Evolutionary conservation across 2,113 vertebrate species (phyloP).

Genomic region (Thamnaconus septentrionalis): DNA sequence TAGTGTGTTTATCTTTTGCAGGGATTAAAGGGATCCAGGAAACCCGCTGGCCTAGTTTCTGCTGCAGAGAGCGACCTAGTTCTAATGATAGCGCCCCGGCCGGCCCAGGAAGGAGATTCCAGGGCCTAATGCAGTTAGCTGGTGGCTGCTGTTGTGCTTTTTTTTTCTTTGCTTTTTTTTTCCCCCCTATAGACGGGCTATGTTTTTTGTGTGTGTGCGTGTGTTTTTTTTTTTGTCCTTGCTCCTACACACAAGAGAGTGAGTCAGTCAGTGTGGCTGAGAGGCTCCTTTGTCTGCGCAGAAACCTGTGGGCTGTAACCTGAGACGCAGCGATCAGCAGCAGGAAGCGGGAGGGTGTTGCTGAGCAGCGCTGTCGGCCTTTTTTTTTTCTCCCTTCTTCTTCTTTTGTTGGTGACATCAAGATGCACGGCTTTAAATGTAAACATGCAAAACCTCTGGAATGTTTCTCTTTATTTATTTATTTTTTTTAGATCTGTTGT

Average conservation of each 20-base stretch:
- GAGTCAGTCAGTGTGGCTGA: conserved; percentile 42
- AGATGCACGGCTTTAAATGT: conserved; percentile 1
- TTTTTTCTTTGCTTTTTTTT: conserved; percentile 1
- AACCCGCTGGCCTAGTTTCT: conserved; percentile 64
- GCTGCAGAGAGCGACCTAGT: conserved; percentile 47
- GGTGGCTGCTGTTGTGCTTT: conserved; percentile 32
- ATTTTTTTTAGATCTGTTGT: not conserved
- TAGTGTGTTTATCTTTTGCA: conserved; percentile 67
- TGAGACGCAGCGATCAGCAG: conserved; percentile 36
- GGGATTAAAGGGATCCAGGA: conserved; percentile 70
- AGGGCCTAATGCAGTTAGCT: conserved; percentile 51
- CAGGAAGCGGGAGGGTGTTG: conserved; percentile 18
- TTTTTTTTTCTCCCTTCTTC: conserved; percentile 15
- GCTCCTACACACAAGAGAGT: conserved; percentile 29
- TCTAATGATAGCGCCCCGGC: conserved; percentile 41
- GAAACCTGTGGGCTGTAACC: conserved; percentile 50
- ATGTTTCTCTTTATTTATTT: not conserved
- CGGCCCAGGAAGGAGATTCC: conserved; percentile 50
- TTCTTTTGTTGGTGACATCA: too few species aligned
- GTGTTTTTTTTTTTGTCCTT: not conserved
- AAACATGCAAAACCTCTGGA: conserved; percentile 5
- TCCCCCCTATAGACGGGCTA: not conserved
- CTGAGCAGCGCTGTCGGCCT: conserved; percentile 15
- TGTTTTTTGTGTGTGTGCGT: conserved; percentile 30
- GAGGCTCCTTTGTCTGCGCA: conserved; percentile 51